phyloP scores from a whole-genome alignment of 1,140 invertebrate species.

The Drosophila suzukii region DNA sequence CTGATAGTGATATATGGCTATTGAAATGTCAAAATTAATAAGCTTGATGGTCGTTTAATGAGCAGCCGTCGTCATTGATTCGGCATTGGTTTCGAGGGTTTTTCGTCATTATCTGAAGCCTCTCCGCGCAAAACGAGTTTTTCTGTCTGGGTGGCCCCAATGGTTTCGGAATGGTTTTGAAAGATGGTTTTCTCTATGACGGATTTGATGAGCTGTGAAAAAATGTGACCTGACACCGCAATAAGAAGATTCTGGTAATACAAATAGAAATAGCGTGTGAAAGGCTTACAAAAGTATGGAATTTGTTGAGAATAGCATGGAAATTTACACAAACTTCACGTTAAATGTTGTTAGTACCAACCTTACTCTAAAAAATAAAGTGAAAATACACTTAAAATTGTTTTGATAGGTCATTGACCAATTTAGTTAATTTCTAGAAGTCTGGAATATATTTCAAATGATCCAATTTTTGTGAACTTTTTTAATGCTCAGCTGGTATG shows the following conservation, averaged over 20 bases:
- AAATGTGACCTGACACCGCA: slow-evolving; percentile 1
- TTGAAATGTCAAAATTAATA: slow-evolving; percentile 74
- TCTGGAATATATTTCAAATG: neutral
- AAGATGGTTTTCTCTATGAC: neutral
- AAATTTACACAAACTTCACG: no score
- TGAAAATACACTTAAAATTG: neutral
- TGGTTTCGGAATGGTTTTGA: neutral
- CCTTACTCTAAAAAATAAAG: no score
- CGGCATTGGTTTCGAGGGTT: slow-evolving; percentile 11
- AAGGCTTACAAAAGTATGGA: no score
- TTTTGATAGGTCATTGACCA: neutral
- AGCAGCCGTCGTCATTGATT: slow-evolving; percentile 29
- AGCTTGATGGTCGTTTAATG: slow-evolving; percentile 62
- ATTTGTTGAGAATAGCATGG: no score
- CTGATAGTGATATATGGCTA: slow-evolving; percentile 65
- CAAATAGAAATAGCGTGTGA: neutral
- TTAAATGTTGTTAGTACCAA: no score
- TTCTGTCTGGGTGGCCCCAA: slow-evolving; percentile 6
- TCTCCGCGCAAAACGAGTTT: slow-evolving; percentile 19
- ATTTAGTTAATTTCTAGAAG: neutral
- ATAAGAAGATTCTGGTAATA: neutral
- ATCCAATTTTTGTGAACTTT: neutral
- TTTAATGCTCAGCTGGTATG: neutral
- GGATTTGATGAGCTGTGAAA: slow-evolving; percentile 14
- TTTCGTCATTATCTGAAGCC: slow-evolving; percentile 44